Evolutionary conservation across 1,140 invertebrate species (phyloP).

Genomic region (Aphelinus atriplicis): DNA sequence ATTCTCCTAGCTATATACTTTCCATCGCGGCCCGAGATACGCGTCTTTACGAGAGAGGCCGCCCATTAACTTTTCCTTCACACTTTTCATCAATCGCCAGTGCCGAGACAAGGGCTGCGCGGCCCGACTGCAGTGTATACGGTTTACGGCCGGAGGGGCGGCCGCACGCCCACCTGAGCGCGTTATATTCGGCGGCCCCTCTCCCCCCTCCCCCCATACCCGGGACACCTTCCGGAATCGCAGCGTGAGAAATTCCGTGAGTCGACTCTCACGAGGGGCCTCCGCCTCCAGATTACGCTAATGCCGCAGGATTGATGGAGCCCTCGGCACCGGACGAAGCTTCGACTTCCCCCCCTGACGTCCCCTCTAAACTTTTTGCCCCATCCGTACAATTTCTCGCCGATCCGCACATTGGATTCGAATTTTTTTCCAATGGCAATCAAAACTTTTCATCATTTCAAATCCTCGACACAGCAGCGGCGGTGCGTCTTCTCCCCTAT

Average conservation of each 20-base stretch:
- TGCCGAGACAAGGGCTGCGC: too few relatives aligned
- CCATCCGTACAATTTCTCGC: too few relatives aligned
- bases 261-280: constrained; percentile 1
- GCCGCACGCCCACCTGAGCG: constrained; percentile 22
- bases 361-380: too few relatives aligned
- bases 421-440: too few relatives aligned
- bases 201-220: neutral
- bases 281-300: constrained; percentile 9
- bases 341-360: neutral
- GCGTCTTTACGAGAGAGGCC: neutral
- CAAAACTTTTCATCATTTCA: too few relatives aligned
- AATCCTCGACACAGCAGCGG: too few relatives aligned
- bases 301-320: constrained; percentile 23
- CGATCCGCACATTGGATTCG: too few relatives aligned
- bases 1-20: neutral
- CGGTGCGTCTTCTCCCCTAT: too few relatives aligned
- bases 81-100: constrained; percentile 31
- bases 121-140: neutral
- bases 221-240: neutral
- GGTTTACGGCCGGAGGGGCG: neutral
- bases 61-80: constrained; percentile 16
- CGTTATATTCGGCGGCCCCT: neutral
- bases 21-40: neutral
- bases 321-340: neutral
- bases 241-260: constrained; percentile 29